Base-by-base conservation (phyloP, 2,888 invertebrate species). In the Osmoderma eremita region DNA sequence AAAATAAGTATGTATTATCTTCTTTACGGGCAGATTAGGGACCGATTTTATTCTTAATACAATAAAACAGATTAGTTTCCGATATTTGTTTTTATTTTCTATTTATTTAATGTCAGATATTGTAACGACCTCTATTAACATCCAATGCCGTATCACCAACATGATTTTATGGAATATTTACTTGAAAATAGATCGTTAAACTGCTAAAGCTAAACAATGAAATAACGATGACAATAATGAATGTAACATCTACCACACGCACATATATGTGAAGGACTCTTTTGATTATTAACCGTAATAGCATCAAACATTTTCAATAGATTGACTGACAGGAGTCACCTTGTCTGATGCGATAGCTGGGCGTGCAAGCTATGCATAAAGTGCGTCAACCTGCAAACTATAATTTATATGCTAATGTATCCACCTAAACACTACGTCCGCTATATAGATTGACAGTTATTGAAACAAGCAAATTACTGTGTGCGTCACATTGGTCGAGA, bases 391-490 rank as follows among this genome's bases (percentile, higher is more conserved):
- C 45, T 42, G 48, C 45, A 61, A 61, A 61, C 58, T 45, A 61
- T 61, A 61, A 61, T 61, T 61, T 61, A 61, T 61, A 61, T 61
- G 58, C 58, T 45, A 61, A 61, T 61, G 45, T 61, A 30, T 38
- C 39, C 42, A 45, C 53, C n/a, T 53, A 38, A 53, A 53, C 17
- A 61, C 45, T 30, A 45, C 45, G 58, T 61, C 58, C 45, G 45
- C 45, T 45, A 61, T 45, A 15, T 61, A 61, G 56, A 56, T 56
- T 61, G 58, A 61, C 58, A 61, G 42, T 45, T 61, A 45, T 58
- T 61, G 58, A 61, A 61, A 61, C 45, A 48, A 61, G 58, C 58
- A 61, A 61, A 45, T 61, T 61, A 61, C 17, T 36, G 30, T 10
- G 45, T 17, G 17, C 45, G 17, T 30, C 45, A 45, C 30, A 61